phyloP scores from a whole-genome alignment of 2,113 vertebrate species.

The Nerophis lumbriciformis region DNA sequence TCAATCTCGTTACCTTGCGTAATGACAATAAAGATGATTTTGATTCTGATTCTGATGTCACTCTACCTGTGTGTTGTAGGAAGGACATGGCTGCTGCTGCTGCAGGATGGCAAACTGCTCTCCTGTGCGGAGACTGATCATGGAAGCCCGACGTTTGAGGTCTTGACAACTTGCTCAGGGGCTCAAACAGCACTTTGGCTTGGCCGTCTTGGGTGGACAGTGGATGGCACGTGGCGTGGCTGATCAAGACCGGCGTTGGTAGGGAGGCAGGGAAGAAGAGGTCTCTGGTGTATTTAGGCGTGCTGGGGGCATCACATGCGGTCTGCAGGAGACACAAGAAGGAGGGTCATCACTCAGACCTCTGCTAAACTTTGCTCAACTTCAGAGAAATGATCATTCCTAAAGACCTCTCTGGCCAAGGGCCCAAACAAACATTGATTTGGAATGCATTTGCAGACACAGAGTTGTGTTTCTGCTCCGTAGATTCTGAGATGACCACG shows the following conservation, averaged over 20 bases:
- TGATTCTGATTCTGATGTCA: too few relatives aligned
- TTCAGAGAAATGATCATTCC: constrained; percentile 12
- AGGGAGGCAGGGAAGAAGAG: constrained; percentile 80
- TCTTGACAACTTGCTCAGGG: constrained; percentile 68
- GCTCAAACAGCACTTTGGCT: constrained; percentile 63
- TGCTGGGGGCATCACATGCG: constrained; percentile 81
- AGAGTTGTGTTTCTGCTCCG: constrained; percentile 3
- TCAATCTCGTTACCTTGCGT: too few relatives aligned
- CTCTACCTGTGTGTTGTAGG: constrained; percentile 63
- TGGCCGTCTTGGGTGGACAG: constrained; percentile 59
- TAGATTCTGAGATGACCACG: constrained; percentile 17
- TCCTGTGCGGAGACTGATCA: constrained; percentile 59
- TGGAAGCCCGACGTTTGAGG: constrained; percentile 57
- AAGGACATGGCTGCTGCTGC: constrained; percentile 51
- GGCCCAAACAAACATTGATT: not conserved
- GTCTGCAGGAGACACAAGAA: constrained; percentile 63
- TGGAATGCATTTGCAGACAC: constrained; percentile 5
- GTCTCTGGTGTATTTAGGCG: constrained; percentile 85
- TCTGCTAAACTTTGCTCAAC: constrained; percentile 7
- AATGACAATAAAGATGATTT: too few relatives aligned
- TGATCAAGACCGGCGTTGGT: constrained; percentile 54
- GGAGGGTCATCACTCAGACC: constrained; percentile 9
- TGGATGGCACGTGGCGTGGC: constrained; percentile 55
- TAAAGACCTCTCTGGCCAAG: constrained; percentile 9
- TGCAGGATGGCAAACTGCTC: constrained; percentile 37